Conservation (phyloP, 2,888 invertebrate species). For the Drosophila neutralis region DNA sequence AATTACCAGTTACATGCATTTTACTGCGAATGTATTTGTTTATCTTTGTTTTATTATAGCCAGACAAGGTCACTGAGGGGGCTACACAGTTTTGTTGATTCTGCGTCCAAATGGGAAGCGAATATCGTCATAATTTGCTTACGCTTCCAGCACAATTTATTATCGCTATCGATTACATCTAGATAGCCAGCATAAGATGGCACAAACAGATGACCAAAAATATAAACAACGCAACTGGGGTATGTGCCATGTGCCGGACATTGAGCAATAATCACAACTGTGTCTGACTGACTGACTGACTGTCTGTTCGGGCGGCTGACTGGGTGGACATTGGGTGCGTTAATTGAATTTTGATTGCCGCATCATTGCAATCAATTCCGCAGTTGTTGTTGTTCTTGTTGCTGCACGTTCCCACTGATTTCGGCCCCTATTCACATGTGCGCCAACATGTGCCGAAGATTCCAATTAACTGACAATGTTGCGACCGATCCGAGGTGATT, state of each 20-base stretch:
- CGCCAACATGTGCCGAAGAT: slow-evolving; percentile 63
- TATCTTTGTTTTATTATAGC: neutral
- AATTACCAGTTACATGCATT: slow-evolving; percentile 67
- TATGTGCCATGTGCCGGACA: slow-evolving; percentile 10
- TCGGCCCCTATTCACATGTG: slow-evolving; percentile 38
- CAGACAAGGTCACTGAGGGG: slow-evolving; percentile 40
- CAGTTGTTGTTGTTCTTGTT: slow-evolving; percentile 1
- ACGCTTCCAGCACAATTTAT: neutral
- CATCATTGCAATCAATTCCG: slow-evolving; percentile 65
- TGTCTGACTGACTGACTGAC: neutral
- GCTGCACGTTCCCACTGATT: slow-evolving; percentile 10
- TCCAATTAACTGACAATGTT: slow-evolving; percentile 77
- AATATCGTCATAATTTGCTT: neutral
- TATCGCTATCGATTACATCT: slow-evolving; percentile 13
- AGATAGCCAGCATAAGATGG: slow-evolving; percentile 17
- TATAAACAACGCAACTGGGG: neutral
- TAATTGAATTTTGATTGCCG: slow-evolving; percentile 81
- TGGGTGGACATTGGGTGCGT: slow-evolving; percentile 34
- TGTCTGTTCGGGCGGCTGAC: neutral
- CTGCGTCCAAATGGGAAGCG: neutral
- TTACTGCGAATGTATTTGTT: slow-evolving; percentile 15
- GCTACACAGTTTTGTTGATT: slow-evolving; percentile 52
- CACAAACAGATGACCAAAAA: slow-evolving; percentile 13
- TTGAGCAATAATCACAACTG: slow-evolving; percentile 14
- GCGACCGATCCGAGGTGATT: slow-evolving; percentile 57